A percentile compares a stretch with the other conserved stretches of the same genome.
Evolutionary conservation across 2,113 vertebrate genomes (phyloP).

Genomic region (Aix galericulata): DNA sequence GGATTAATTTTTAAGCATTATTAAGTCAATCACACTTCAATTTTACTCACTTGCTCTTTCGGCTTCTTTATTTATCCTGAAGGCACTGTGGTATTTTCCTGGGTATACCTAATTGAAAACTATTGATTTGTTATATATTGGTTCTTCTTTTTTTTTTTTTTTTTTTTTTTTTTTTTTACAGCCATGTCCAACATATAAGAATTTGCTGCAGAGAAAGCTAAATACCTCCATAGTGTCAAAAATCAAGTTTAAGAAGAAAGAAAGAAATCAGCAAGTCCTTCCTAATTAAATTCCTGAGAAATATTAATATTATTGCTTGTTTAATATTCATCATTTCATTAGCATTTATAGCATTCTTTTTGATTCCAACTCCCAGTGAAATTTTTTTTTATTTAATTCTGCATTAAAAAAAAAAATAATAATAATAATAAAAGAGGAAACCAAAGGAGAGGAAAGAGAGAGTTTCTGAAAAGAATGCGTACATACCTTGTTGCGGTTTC

Average conservation of each 20-base stretch:
- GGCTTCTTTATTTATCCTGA: neutral
- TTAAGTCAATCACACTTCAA: neutral
- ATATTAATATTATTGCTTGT: neutral
- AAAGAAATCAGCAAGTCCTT: neutral
- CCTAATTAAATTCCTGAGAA: neutral
- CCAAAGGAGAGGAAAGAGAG: neutral
- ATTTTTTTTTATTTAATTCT: neutral
- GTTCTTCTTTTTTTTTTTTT: neutral
- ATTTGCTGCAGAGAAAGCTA: neutral
- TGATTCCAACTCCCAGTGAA: neutral
- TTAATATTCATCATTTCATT: slow-evolving; percentile 12
- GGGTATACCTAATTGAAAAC: neutral
- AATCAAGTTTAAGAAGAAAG: neutral
- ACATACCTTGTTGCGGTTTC: neutral
- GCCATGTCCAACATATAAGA: neutral
- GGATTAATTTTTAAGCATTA: neutral
- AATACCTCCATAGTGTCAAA: neutral
- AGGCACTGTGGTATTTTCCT: neutral
- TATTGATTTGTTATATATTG: neutral
- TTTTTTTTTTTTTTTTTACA: neutral
- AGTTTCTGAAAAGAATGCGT: neutral
- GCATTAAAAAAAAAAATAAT: neutral
- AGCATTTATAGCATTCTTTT: neutral
- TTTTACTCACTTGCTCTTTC: neutral
- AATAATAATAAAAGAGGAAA: neutral